Evolutionary conservation across 92 coral and sea anemone genomes (phyloP).

Genomic region (Micromussa lordhowensis): DNA sequence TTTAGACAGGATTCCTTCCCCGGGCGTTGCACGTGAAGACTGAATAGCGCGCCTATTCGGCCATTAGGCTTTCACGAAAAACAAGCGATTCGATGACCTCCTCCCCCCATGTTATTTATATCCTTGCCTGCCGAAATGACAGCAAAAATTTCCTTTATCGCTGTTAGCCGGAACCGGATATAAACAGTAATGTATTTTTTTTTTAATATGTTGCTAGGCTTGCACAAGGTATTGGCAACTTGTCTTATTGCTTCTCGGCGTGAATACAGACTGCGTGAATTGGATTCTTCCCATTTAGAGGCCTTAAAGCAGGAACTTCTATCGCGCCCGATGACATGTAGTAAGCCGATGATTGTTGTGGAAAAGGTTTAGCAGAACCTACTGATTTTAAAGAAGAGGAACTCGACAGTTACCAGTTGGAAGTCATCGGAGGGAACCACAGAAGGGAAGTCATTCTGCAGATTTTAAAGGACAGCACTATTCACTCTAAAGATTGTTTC

Average conservation of each 20-base stretch:
- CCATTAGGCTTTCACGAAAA: too few relatives aligned
- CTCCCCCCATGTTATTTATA: too few relatives aligned
- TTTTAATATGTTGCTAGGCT: background rate
- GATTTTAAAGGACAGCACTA: background rate
- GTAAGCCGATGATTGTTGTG: slow-evolving; percentile 7
- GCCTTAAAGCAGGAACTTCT: slow-evolving; percentile 19
- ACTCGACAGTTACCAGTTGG: slow-evolving; percentile 6
- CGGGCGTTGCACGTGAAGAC: too few relatives aligned
- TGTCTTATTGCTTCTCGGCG: slow-evolving; percentile 1
- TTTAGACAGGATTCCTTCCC: too few relatives aligned
- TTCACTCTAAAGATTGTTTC: slow-evolving; percentile 1
- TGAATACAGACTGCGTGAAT: slow-evolving; percentile 9
- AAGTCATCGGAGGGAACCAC: slow-evolving; percentile 19
- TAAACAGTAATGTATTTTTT: too few relatives aligned
- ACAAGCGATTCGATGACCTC: too few relatives aligned
- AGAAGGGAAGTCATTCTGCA: slow-evolving; percentile 7
- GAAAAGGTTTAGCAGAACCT: slow-evolving; percentile 1
- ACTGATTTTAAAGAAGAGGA: slow-evolving; percentile 5
- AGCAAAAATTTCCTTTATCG: too few relatives aligned
- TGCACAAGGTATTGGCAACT: slow-evolving; percentile 8
- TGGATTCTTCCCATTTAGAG: background rate
- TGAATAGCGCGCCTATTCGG: too few relatives aligned
- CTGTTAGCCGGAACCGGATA: too few relatives aligned
- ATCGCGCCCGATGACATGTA: slow-evolving; percentile 3
- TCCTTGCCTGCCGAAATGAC: too few relatives aligned